Conservation (phyloP, 2,888 invertebrate genomes). For the Drosophila prolongata region DNA sequence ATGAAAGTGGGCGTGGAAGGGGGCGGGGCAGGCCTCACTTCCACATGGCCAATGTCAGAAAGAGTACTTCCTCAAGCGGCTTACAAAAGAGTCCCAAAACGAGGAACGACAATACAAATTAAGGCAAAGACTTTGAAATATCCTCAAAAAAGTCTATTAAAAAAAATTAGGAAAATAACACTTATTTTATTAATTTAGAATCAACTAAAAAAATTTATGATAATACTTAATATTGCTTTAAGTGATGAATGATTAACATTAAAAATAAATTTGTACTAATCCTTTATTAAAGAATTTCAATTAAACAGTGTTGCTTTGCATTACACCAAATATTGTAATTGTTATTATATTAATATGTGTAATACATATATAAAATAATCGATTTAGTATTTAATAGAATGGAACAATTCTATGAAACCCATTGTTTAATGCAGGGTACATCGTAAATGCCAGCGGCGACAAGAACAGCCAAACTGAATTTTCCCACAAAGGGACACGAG, state of each 20-base stretch:
- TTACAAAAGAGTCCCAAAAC: constrained; percentile 19
- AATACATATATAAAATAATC: too few relatives aligned
- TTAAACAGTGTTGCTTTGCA: too few relatives aligned
- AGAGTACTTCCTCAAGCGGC: constrained; percentile 17
- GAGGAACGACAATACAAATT: neutral
- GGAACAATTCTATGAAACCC: too few relatives aligned
- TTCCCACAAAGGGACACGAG: constrained; percentile 27
- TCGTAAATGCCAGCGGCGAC: constrained; percentile 14
- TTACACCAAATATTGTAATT: too few relatives aligned
- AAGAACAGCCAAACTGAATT: constrained; percentile 19
- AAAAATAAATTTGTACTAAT: too few relatives aligned
- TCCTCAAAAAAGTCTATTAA: neutral
- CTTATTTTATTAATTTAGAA: too few relatives aligned
- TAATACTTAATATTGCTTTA: too few relatives aligned
- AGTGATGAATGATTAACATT: too few relatives aligned
- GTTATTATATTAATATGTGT: too few relatives aligned
- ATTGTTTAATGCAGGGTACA: neutral
- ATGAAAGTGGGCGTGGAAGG: neutral
- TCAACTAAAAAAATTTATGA: neutral
- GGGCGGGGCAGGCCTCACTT: neutral
- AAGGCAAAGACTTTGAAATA: neutral
- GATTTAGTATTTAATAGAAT: too few relatives aligned
- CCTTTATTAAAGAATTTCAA: too few relatives aligned
- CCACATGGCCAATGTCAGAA: constrained; percentile 24
- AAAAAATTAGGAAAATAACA: too few relatives aligned